Evolutionary conservation across 2,888 invertebrate genomes (phyloP).

Genomic region (Drosophila putrida): DNA sequence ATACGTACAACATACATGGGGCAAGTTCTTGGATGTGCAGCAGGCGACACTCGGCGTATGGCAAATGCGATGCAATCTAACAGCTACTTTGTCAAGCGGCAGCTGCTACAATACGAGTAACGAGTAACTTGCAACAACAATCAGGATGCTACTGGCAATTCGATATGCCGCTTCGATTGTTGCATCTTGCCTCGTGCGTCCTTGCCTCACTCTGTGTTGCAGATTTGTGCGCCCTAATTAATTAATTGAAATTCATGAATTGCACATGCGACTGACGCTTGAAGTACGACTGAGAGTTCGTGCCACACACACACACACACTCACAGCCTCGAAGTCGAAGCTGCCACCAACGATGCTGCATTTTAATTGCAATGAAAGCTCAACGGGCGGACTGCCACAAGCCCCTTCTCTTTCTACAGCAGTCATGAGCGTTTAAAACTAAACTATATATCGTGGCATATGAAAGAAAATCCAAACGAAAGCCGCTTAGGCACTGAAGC

Average conservation of each 20-base stretch:
- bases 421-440: conserved; percentile 52
- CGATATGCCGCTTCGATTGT: conserved; percentile 71
- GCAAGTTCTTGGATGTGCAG: neutral
- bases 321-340: conserved; percentile 4
- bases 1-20: conserved; percentile 7
- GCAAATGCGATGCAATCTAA: conserved; percentile 77
- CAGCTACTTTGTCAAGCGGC: conserved; percentile 78
- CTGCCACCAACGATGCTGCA: conserved; percentile 52
- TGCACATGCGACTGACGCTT: conserved; percentile 74
- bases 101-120: conserved; percentile 58
- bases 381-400: conserved; percentile 52
- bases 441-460: conserved; percentile 29
- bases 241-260: conserved; percentile 81
- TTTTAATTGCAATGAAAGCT: conserved; percentile 80
- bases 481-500: conserved; percentile 63
- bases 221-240: conserved; percentile 80
- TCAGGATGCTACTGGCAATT: conserved; percentile 55
- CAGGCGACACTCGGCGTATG: conserved; percentile 18
- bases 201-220: conserved; percentile 24
- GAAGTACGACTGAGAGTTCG: conserved; percentile 48
- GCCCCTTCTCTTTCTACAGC: neutral
- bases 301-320: conserved; percentile 12
- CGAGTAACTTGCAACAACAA: conserved; percentile 26
- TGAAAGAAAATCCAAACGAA: conserved; percentile 62
- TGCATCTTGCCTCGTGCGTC: neutral